These are phyloP conservation scores for Benthosema pterotum DNA, from an alignment of 2,797 vertebrate species.

Conservation along the genomic window DNA sequence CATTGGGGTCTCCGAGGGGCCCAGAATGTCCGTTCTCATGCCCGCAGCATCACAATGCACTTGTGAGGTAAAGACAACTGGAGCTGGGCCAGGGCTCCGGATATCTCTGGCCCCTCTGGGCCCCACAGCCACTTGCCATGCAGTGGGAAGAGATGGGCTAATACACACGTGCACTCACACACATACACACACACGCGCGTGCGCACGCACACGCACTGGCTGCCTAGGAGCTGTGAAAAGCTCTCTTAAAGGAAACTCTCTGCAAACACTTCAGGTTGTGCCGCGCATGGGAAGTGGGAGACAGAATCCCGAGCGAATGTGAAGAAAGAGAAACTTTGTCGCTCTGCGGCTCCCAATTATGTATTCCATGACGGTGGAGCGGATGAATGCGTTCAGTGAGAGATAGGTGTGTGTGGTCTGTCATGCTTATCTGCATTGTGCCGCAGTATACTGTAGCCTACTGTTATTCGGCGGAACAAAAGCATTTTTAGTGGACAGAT, in stretches of 20 bases:
- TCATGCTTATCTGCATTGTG: conserved; percentile 37
- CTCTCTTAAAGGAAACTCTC: conserved; percentile 55
- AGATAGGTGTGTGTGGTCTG: conserved; percentile 28
- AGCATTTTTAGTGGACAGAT: no score
- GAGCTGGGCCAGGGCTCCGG: conserved; percentile 72
- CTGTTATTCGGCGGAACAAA: conserved; percentile 4
- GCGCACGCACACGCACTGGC: conserved; percentile 55
- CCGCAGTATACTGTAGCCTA: conserved; percentile 14
- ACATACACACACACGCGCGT: not conserved
- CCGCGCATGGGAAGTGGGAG: conserved; percentile 67
- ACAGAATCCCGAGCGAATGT: conserved; percentile 63
- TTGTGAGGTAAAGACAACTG: conserved; percentile 75
- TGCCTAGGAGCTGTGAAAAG: conserved; percentile 64
- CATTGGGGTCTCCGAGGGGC: conserved; percentile 59
- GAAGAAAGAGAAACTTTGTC: conserved; percentile 61
- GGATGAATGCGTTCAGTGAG: conserved; percentile 38
- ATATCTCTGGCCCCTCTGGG: conserved; percentile 70
- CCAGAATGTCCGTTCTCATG: conserved; percentile 64
- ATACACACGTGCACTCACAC: conserved; percentile 6
- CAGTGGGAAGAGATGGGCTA: conserved; percentile 73
- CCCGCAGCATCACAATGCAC: conserved; percentile 71
- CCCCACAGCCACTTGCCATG: conserved; percentile 73
- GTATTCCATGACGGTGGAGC: conserved; percentile 30
- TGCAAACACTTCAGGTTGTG: conserved; percentile 73
- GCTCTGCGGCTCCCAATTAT: conserved; percentile 39